These are phyloP conservation scores for Tachina lurida DNA, from an alignment of 2,888 invertebrate genomes.

Conservation along the genomic window DNA sequence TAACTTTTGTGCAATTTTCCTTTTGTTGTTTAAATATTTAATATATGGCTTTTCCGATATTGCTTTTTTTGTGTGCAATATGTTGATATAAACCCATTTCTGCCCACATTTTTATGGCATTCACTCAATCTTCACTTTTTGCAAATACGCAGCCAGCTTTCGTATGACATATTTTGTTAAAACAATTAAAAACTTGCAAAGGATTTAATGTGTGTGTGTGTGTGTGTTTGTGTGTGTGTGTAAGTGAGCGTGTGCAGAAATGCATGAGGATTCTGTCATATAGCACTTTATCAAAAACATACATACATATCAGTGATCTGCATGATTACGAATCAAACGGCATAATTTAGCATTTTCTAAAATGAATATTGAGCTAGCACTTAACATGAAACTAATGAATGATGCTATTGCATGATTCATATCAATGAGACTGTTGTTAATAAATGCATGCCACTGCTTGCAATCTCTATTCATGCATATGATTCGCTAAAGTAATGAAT, in stretches of 20 bases:
- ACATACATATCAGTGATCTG: too few relatives aligned
- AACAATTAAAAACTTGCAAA: slow-evolving; percentile 54
- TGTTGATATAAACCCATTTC: slow-evolving; percentile 19
- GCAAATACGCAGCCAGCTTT: background rate
- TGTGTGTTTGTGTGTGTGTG: too few relatives aligned
- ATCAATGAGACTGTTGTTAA: too few relatives aligned
- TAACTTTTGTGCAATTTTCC: background rate
- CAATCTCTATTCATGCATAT: too few relatives aligned
- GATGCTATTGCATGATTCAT: too few relatives aligned
- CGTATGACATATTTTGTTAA: slow-evolving; percentile 3
- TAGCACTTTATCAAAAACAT: slow-evolving; percentile 62
- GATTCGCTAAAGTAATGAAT: too few relatives aligned
- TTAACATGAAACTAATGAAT: too few relatives aligned
- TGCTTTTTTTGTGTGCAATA: background rate
- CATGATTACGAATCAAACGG: too few relatives aligned
- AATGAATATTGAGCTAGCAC: too few relatives aligned
- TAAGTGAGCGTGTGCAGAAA: background rate
- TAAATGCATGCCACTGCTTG: too few relatives aligned
- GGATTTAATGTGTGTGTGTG: background rate
- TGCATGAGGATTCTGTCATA: slow-evolving; percentile 46
- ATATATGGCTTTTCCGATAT: slow-evolving; percentile 12
- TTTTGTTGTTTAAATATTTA: slow-evolving; percentile 5
- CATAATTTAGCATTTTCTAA: too few relatives aligned
- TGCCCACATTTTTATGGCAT: background rate
- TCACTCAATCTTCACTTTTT: slow-evolving; percentile 8